Evolutionary conservation across 2,888 invertebrate genomes (phyloP).

Genomic region (Aphodius granarius): DNA sequence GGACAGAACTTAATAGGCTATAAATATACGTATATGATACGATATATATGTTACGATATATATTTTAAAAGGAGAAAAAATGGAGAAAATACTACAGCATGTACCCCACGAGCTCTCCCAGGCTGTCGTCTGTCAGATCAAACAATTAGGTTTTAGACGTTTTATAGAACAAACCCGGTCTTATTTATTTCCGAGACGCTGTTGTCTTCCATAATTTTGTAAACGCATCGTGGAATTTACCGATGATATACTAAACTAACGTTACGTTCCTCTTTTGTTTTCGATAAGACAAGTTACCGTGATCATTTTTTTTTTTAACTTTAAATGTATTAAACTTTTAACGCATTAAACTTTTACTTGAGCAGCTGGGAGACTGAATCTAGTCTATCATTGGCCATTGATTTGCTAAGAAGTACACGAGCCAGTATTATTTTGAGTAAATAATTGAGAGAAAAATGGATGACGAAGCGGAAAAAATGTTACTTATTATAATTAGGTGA

Average conservation of each 20-base stretch:
- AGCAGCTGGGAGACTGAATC: constrained; percentile 49
- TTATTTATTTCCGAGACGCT: neutral
- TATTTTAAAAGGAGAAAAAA: constrained; percentile 43
- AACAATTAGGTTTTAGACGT: neutral
- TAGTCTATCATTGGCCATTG: constrained; percentile 50
- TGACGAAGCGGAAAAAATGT: constrained; percentile 11
- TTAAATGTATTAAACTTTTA: constrained; percentile 4
- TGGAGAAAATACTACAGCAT: constrained; percentile 25
- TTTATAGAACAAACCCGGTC: neutral
- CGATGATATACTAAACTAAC: too few relatives aligned
- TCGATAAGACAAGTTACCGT: constrained; percentile 29
- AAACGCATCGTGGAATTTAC: constrained; percentile 5
- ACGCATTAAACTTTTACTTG: constrained; percentile 17
- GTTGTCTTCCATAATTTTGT: neutral
- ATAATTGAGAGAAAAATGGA: constrained; percentile 15
- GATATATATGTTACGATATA: constrained; percentile 38
- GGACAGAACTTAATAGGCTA: constrained; percentile 34
- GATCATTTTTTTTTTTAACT: neutral
- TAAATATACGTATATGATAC: constrained; percentile 29
- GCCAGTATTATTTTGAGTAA: constrained; percentile 50
- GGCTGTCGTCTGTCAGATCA: constrained; percentile 32
- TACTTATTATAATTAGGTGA: constrained; percentile 2
- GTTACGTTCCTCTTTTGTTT: constrained; percentile 15
- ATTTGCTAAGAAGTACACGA: constrained; percentile 48
- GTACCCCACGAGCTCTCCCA: constrained; percentile 37